Conservation (phyloP, 2,888 invertebrate genomes). For the Callimorpha dominula region DNA sequence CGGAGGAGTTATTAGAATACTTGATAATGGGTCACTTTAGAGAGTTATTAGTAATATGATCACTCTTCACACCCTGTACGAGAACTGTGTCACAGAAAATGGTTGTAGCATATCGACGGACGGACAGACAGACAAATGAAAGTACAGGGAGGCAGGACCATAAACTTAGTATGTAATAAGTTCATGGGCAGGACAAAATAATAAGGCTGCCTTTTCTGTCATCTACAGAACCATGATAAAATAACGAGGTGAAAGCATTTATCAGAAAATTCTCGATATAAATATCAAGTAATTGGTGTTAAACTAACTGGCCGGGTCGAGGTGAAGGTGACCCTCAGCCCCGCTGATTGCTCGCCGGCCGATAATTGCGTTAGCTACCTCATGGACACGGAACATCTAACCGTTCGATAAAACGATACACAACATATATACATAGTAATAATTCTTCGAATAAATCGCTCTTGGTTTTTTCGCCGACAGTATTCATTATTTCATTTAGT, state of each 20-base stretch:
- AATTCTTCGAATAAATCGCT: neutral
- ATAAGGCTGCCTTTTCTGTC: too few relatives aligned
- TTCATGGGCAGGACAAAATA: too few relatives aligned
- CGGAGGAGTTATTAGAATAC: too few relatives aligned
- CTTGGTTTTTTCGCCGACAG: neutral
- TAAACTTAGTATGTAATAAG: too few relatives aligned
- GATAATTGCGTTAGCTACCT: conserved; percentile 2
- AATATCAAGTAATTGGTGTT: conserved; percentile 3
- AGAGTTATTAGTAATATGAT: too few relatives aligned
- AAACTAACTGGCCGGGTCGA: neutral
- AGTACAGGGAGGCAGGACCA: too few relatives aligned
- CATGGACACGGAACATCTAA: neutral
- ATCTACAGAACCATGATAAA: too few relatives aligned
- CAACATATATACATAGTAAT: neutral
- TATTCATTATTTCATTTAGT: neutral
- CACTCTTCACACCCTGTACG: too few relatives aligned
- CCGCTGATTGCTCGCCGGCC: neutral
- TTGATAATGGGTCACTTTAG: too few relatives aligned
- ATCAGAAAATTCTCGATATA: neutral
- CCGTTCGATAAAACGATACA: neutral
- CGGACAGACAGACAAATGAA: too few relatives aligned
- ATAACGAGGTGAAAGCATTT: neutral
- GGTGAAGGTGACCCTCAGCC: neutral
- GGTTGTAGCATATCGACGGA: too few relatives aligned
- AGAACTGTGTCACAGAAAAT: too few relatives aligned